Base-by-base conservation (phyloP, 1,140 invertebrate genomes). In the Scaptomyza montana region DNA sequence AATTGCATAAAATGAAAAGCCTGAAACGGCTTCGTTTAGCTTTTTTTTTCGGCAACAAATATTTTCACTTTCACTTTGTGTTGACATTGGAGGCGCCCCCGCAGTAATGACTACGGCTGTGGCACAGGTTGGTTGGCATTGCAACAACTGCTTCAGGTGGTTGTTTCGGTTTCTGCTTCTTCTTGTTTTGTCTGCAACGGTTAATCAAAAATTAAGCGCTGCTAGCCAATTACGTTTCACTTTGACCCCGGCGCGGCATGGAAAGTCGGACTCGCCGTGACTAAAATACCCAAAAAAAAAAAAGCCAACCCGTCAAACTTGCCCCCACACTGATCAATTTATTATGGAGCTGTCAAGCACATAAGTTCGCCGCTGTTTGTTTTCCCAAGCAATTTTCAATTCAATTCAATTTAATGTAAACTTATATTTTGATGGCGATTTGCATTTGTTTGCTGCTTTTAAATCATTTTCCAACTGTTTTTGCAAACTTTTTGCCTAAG, bases 11-110 rank as follows among this genome's bases (percentile, higher is more conserved):
- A 87, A 71, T 66, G 69, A 87, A 78, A 85, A 80, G 66, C 65
- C 50, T 49, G 46, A 36, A 55, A 33, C 39, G 45, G 39, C 41
- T 30, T 47, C 49, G 49, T 45, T 39, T 65, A 7, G 10, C 28
- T 53, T 54, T 68, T 61, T 68, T 60, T 65, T 70, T 47, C 12
- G 50, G 45, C 33, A 53, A 66, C 57, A 33, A 75, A 66, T 43
- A 62, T 89, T 89, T 89, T 89, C 84, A 89, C 84, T 89, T 89
- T 89, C 84, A 89, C 84, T 89, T 74, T 71, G 63, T 62, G 79
- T 84, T 89, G 84, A 89, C 84, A 89, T 80, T 61, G 21, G 13
- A 74, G 54, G 46, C 67, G 55, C 76, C 84, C 74, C 79, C 82
- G 70, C 75, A 59, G 61, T 56, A 66, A 47, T 49, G 21, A 51